Evolutionary conservation across 2,113 vertebrate genomes (phyloP), one percentile per base, ranked within the genome.

Genomic region (Chionodraco myersi): DNA sequence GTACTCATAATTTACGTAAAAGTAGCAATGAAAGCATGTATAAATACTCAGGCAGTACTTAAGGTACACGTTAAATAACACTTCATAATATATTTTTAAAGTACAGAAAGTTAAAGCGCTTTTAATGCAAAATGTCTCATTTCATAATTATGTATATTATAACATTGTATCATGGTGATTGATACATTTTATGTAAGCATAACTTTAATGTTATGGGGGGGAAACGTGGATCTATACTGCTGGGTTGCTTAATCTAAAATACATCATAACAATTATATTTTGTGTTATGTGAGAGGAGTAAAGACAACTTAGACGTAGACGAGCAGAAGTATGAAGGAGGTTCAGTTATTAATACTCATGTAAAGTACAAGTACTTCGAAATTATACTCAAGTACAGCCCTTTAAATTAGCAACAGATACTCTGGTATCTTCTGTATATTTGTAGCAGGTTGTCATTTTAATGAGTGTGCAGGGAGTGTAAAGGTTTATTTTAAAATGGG

Each of bases 401-500:
- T 23, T 1, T 16, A 14, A n/a, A 41, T 23, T 41, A 23, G 14
- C 30, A 45, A n/a, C 59, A 64, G 6, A 34, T 48, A 64, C 66
- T 34, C 36, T 34, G 5, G 12, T 8, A 47, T 61, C n/a, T 26
- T 0, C 6, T 41, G 36, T 41, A 41, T 44, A 47, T 36, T 66
- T 52, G 36, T 16, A 77, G 15, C 23, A 74, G 30, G 45, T 70
- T 72, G 58, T 34, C 15, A 47, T 23, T 77, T 82, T 78, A 67
- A 52, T 30, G 76, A 85, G 23, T 18, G 2, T 0, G 9, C 56
- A 16, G 8, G 23, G 69, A 83, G 71, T 83, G 86, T 78, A 48
- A 69, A 63, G 60, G 13, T 61, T 71, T 65, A 79, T 56, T 80
- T 10, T 14, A 26, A 16, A 15, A 26, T 26, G 26, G 26, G 26